Base-by-base conservation (phyloP, 2,113 vertebrate genomes). In the Piprites chloris region DNA sequence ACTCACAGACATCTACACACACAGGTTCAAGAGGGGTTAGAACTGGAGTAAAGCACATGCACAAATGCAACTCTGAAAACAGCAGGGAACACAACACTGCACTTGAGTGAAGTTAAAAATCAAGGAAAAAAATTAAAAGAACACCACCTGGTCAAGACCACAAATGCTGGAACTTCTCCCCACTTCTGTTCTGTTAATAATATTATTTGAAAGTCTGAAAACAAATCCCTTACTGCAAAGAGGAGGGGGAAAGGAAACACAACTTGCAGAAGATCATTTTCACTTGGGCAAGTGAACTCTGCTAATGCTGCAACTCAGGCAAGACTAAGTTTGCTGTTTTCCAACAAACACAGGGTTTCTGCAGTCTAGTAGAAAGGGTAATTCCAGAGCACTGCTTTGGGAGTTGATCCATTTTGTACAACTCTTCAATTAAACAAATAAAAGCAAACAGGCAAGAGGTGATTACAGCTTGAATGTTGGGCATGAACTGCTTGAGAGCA, bases 1-100 rank as follows among this genome's bases (percentile, higher is more conserved):
- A 52, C 52, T 89, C 67, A 46, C 42, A 14, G 5, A 30, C 53
- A 65, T 44, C 73, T 42, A 39, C 5, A 5, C 16, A 49, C 6
- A 2, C 0, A 4, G 20, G 26, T 28, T 52, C 67, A 76, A 26
- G 33, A 8, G 22, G 11, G 5, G 24, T 0, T 87, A n/a, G 44
- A 71, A 66, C 0, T 39, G 28, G 23, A 83, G 11, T 9, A 74
- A 11, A 82, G 37, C n/a, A 83, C 75, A 28, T 0, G 1, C 47
- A 62, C 3, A 83, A 80, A 84, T 6, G 7, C 59, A 93, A 11
- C n/a, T 47, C 82, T 49, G 37, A 19, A 77, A 85, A 41, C 6
- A 79, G 21, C 3, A 50, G 19, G 47, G 65, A 20, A 27, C 5
- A 17, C 10, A 28, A 11, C 14, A 22, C n/a, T 12, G 41, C 12